phyloP scores from a whole-genome alignment of 2,113 vertebrate genomes.

The Callorhinus ursinus region DNA sequence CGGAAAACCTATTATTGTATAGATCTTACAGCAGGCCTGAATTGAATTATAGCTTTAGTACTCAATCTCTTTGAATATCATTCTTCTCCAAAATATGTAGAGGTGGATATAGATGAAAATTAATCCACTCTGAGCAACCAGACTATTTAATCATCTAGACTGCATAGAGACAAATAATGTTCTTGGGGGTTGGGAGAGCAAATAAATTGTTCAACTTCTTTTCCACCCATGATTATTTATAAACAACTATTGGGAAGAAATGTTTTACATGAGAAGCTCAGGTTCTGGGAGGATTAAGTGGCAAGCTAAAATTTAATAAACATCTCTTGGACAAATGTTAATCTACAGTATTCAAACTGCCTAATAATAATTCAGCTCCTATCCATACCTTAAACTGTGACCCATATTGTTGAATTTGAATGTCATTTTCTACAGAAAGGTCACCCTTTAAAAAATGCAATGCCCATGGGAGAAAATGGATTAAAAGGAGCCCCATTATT shows the following conservation, averaged over 20 bases:
- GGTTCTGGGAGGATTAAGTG: conserved; percentile 43
- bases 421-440: neutral
- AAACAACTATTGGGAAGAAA: neutral
- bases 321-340: conserved; percentile 48
- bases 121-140: conserved; percentile 42
- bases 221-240: conserved; percentile 7
- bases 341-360: neutral
- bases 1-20: neutral
- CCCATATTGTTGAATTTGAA: neutral
- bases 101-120: conserved; percentile 34
- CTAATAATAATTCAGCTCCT: neutral
- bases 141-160: conserved; percentile 34
- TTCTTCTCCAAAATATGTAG: conserved; percentile 54
- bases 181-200: neutral
- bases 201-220: conserved; percentile 22
- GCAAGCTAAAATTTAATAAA: conserved; percentile 7
- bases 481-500: neutral
- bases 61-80: neutral
- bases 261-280: conserved; percentile 27
- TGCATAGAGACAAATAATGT: neutral
- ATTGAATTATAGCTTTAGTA: conserved; percentile 49
- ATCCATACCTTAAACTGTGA: neutral
- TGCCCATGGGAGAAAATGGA: neutral
- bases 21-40: conserved; percentile 49
- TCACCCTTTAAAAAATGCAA: neutral